These are phyloP conservation scores for Tridacna gigas DNA, from an alignment of 2,888 invertebrate genomes.

Conservation along the genomic window DNA sequence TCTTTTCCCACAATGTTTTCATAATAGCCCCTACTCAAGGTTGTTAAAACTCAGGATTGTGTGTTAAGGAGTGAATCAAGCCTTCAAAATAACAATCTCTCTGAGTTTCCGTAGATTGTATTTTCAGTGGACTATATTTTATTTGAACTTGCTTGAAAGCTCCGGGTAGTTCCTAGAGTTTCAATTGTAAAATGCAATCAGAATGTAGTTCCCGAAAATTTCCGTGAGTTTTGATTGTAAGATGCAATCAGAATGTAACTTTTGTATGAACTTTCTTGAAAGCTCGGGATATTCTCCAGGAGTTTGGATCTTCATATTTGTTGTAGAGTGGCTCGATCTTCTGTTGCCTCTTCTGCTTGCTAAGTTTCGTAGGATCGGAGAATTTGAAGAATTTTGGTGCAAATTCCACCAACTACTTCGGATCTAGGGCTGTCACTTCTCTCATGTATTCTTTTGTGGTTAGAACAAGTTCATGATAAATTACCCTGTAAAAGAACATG, in stretches of 20 bases:
- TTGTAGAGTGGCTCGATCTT: slow-evolving; percentile 98
- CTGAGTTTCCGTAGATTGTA: too few species aligned
- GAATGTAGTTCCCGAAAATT: too few species aligned
- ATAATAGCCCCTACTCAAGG: too few species aligned
- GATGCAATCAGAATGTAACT: slow-evolving; percentile 82
- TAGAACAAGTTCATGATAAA: slow-evolving; percentile 99
- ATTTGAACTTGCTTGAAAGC: too few species aligned
- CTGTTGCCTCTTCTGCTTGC: slow-evolving; percentile 99
- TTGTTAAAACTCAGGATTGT: too few species aligned
- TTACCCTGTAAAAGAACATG: slow-evolving; percentile 89
- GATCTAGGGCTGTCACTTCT: slow-evolving; percentile 89
- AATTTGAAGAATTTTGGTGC: slow-evolving; percentile 99
- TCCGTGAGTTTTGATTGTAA: neutral
- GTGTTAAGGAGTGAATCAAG: too few species aligned
- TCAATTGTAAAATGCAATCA: too few species aligned
- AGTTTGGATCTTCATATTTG: slow-evolving; percentile 99
- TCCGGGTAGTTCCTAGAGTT: too few species aligned
- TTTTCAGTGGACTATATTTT: too few species aligned
- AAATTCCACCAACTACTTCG: slow-evolving; percentile 97
- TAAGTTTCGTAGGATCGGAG: slow-evolving; percentile 98
- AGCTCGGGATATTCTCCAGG: slow-evolving; percentile 96
- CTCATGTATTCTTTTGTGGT: slow-evolving; percentile 99
- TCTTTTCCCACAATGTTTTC: too few species aligned
- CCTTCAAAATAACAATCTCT: too few species aligned
- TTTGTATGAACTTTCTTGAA: slow-evolving; percentile 85